These are phyloP conservation scores for Drosophila falleni DNA, from an alignment of 2,888 invertebrate genomes.

Conservation along the genomic window DNA sequence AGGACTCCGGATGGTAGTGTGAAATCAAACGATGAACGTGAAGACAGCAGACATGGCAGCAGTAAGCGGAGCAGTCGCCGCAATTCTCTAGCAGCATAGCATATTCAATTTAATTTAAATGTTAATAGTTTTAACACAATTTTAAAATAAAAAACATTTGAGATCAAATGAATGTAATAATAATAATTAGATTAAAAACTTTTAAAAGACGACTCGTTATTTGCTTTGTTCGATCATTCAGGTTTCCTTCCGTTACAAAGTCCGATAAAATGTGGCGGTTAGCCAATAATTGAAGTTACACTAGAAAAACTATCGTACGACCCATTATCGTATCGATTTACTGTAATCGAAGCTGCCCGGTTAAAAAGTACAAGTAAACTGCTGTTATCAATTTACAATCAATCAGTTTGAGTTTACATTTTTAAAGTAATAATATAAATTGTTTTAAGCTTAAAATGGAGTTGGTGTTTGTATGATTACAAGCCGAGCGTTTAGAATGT, in stretches of 20 bases:
- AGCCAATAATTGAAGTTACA: not conserved
- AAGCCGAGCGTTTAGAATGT: conserved; percentile 46
- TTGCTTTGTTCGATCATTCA: not conserved
- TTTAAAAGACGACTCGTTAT: not conserved
- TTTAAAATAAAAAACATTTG: conserved; percentile 27
- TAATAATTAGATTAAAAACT: not conserved
- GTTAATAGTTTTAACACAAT: conserved; percentile 12
- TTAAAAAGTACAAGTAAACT: conserved; percentile 14
- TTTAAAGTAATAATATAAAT: conserved; percentile 48
- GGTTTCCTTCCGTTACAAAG: not conserved
- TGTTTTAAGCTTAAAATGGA: conserved; percentile 30
- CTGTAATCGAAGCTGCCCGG: conserved; percentile 24
- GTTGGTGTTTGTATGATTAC: conserved; percentile 35
- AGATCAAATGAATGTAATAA: conserved; percentile 9
- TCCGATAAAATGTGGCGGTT: conserved; percentile 35
- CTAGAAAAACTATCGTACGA: not conserved
- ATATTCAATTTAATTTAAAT: conserved; percentile 18
- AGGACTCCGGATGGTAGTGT: not conserved
- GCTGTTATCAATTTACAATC: conserved; percentile 28
- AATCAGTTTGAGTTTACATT: conserved; percentile 25
- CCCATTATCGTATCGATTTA: conserved; percentile 10
- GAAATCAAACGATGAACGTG: conserved; percentile 15
- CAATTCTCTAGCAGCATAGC: conserved; percentile 63
- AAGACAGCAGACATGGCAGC: conserved; percentile 26
- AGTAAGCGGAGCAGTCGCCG: conserved; percentile 63